These are phyloP conservation scores for Hydraecia micacea DNA, from an alignment of 2,888 invertebrate genomes.

Conservation along the genomic window DNA sequence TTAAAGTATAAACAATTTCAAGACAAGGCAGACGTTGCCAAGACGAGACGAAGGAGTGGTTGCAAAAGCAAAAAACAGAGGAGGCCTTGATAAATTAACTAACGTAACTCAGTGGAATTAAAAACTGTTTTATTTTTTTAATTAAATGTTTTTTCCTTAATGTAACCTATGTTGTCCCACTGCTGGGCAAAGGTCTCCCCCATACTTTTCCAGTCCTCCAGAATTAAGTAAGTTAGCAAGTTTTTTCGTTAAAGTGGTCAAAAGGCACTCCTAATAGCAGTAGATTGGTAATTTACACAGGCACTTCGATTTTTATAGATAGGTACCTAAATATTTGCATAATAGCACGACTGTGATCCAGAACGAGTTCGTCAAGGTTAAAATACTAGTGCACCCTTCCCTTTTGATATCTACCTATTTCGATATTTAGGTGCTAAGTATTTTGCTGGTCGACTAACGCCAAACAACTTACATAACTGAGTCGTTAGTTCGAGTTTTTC, in stretches of 20 bases:
- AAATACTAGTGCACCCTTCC: constrained; percentile 6
- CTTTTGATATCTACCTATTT: constrained; percentile 16
- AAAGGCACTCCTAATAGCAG: not conserved
- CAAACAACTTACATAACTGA: not conserved
- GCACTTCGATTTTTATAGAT: not conserved
- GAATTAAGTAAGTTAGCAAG: not conserved
- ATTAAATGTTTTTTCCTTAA: not conserved
- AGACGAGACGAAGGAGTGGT: not conserved
- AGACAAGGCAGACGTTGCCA: not conserved
- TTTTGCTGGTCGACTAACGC: not conserved
- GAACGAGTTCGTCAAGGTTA: constrained; percentile 20
- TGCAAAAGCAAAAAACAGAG: not conserved
- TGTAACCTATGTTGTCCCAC: not conserved
- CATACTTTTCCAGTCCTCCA: not conserved
- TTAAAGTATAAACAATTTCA: not conserved
- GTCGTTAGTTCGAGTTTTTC: not conserved
- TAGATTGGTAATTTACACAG: not conserved
- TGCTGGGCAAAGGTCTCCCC: not conserved
- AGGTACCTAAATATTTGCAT: not conserved
- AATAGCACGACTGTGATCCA: constrained; percentile 5
- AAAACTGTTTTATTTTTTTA: not conserved
- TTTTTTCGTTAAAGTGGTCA: not conserved
- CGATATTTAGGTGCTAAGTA: not conserved
- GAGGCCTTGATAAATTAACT: not conserved
- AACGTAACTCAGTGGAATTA: not conserved